Conservation (phyloP, 2,113 vertebrate species). For the Cyprinus carpio region DNA sequence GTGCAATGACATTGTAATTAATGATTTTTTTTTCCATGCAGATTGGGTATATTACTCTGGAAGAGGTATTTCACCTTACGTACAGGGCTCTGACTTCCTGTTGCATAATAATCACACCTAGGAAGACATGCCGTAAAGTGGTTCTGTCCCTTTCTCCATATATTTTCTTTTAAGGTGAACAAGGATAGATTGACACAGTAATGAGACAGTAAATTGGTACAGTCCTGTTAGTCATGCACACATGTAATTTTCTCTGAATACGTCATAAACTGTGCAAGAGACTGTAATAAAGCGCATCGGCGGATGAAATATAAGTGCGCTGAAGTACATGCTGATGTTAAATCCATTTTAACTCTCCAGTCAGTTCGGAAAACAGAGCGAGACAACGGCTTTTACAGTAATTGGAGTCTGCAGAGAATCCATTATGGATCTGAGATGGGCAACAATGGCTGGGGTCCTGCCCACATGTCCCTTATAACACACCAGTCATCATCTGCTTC, state of each 20-base stretch:
- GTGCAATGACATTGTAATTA: conserved; percentile 49
- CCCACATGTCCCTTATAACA: conserved; percentile 16
- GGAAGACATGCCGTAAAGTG: neutral
- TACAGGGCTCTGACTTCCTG: conserved; percentile 6
- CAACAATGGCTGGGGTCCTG: neutral
- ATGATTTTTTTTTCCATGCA: conserved; percentile 46
- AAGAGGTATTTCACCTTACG: conserved; percentile 21
- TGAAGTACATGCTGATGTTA: conserved; percentile 63
- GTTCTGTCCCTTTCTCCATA: neutral
- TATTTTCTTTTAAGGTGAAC: conserved; percentile 6
- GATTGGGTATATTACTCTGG: conserved; percentile 42
- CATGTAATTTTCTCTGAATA: conserved; percentile 19
- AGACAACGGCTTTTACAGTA: conserved; percentile 63
- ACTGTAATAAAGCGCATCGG: neutral
- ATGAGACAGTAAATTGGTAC: conserved; percentile 13
- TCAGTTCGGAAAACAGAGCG: conserved; percentile 63
- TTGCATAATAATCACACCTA: conserved; percentile 25
- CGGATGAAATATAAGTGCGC: conserved; percentile 51
- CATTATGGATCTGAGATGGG: conserved; percentile 25
- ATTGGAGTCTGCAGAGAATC: conserved; percentile 61
- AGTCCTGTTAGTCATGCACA: neutral
- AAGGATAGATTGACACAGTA: neutral
- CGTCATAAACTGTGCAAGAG: neutral
- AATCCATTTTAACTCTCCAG: conserved; percentile 66
- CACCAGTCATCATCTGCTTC: neutral